A percentile compares a stretch with the other conserved stretches of the same genome.
phyloP scores from a whole-genome alignment of 2,797 vertebrate species.

The Mallotus villosus region DNA sequence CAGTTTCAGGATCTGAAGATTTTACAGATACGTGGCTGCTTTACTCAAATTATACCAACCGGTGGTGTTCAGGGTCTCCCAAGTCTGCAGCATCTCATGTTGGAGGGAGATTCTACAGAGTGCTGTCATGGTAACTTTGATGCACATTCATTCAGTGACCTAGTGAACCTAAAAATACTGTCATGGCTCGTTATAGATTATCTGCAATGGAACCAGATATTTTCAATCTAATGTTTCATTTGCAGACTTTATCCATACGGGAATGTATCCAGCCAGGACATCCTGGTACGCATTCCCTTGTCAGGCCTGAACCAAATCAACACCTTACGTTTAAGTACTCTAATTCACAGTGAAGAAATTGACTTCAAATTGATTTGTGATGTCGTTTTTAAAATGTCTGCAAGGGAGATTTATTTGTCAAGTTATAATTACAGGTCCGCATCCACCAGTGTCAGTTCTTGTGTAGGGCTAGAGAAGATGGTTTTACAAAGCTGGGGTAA shows the following conservation, averaged over 20 bases:
- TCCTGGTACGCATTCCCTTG: not conserved
- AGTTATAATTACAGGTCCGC: not conserved
- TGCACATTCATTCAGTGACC: not conserved
- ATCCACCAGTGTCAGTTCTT: not conserved
- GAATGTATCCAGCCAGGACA: too few species aligned
- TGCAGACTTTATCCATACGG: fast-evolving
- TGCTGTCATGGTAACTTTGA: not conserved
- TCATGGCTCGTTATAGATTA: fast-evolving
- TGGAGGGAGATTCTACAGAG: not conserved
- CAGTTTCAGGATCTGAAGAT: conserved; percentile 6
- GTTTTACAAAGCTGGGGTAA: not conserved
- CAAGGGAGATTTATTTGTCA: not conserved
- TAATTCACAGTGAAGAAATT: too few species aligned
- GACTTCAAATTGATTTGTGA: not conserved
- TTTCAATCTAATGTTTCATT: conserved; percentile 1
- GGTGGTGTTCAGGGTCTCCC: not conserved
- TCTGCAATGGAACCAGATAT: not conserved
- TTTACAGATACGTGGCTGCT: not conserved
- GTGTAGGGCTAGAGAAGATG: not conserved
- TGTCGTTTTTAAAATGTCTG: not conserved
- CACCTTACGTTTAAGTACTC: too few species aligned
- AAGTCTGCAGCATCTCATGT: not conserved
- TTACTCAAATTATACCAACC: not conserved
- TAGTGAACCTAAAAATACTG: conserved; percentile 1
- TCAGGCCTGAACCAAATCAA: not conserved